phyloP scores from a whole-genome alignment of 2,113 vertebrate species.

The Chaenogobius annularis region DNA sequence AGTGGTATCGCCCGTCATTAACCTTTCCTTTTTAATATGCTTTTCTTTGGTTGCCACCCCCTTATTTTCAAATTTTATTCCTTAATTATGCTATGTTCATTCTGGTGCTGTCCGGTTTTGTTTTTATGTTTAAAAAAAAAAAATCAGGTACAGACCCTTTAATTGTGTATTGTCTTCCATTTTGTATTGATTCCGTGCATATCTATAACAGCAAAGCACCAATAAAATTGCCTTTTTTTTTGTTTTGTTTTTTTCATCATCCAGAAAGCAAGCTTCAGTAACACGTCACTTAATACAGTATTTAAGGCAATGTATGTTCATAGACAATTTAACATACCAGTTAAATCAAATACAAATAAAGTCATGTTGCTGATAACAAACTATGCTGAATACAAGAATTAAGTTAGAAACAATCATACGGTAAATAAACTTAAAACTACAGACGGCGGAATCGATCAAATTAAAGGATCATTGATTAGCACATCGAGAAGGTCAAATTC shows the following conservation, averaged over 20 bases:
- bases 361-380: slow-evolving; percentile 23
- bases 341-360: background rate
- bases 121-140: background rate
- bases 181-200: slow-evolving; percentile 36
- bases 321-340: slow-evolving; percentile 36
- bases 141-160: background rate
- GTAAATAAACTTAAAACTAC: background rate
- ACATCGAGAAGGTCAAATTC: background rate
- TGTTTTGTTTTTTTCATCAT: slow-evolving; percentile 16
- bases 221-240: slow-evolving; percentile 26
- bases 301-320: slow-evolving; percentile 76
- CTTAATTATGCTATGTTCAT: too few species aligned
- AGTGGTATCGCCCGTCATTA: too few species aligned
- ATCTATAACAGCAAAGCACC: slow-evolving; percentile 59
- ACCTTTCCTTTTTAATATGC: too few species aligned
- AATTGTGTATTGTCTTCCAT: background rate
- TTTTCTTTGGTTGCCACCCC: too few species aligned
- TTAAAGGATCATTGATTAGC: background rate
- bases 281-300: slow-evolving; percentile 58
- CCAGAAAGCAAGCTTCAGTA: slow-evolving; percentile 43
- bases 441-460: background rate
- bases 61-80: too few species aligned
- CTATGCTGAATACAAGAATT: background rate
- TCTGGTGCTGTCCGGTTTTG: too few species aligned
- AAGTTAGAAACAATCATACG: background rate